Conservation (phyloP, 2,113 vertebrate species). For the Larimichthys polyactis region DNA sequence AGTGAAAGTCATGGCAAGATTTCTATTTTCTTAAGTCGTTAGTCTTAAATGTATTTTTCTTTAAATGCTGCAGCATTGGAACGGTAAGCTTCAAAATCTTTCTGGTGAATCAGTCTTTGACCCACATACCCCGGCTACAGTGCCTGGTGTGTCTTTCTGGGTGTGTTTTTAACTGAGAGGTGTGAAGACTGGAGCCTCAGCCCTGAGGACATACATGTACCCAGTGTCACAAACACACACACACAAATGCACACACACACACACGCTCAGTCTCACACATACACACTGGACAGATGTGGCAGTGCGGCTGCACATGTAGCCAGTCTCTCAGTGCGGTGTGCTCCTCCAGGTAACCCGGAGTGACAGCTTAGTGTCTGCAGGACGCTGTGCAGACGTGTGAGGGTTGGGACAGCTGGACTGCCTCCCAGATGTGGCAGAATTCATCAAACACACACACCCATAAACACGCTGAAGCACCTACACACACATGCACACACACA, state of each 20-base stretch:
- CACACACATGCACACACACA: conserved; percentile 42
- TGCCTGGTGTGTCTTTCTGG: conserved; percentile 65
- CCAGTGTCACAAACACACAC: conserved; percentile 48
- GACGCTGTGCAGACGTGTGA: conserved; percentile 61
- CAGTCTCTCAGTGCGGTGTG: conserved; percentile 63
- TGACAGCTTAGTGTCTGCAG: conserved; percentile 75
- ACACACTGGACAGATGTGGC: conserved; percentile 48
- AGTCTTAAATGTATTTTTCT: background rate
- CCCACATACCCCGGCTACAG: conserved; percentile 39
- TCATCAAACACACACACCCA: conserved; percentile 42
- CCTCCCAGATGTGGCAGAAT: conserved; percentile 72
- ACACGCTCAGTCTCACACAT: conserved; percentile 23
- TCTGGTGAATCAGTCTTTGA: conserved; percentile 41
- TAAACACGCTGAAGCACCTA: conserved; percentile 13
- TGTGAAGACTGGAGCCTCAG: conserved; percentile 74
- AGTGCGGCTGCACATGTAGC: conserved; percentile 44
- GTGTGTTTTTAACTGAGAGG: conserved; percentile 72
- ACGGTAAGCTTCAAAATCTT: background rate
- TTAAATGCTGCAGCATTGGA: background rate
- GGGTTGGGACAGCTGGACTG: conserved; percentile 62
- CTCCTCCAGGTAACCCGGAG: conserved; percentile 73
- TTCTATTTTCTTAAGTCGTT: background rate
- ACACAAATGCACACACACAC: conserved; percentile 21
- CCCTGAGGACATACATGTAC: conserved; percentile 72
- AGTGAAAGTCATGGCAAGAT: background rate